phyloP scores from a whole-genome alignment of 2,113 vertebrate species.

The Pholis gunnellus region DNA sequence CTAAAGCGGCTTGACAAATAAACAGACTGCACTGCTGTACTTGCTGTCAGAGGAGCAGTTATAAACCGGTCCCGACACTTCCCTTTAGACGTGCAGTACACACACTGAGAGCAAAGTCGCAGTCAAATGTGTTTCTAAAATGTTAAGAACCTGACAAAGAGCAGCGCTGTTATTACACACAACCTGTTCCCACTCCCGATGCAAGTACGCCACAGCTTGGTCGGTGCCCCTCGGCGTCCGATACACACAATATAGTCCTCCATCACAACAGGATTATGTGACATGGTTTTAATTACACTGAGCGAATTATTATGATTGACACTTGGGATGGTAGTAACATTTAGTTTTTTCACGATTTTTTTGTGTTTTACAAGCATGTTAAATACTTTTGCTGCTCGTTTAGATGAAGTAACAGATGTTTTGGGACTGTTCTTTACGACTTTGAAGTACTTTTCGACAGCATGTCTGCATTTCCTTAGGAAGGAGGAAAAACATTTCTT shows the following conservation, averaged over 20 bases:
- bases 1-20: constrained; percentile 11
- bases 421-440: not conserved
- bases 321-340: not conserved
- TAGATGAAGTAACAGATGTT: not conserved
- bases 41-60: constrained; percentile 32
- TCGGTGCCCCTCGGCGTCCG: not conserved
- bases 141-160: constrained; percentile 1
- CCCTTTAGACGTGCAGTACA: not conserved
- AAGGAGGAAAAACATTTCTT: constrained; percentile 3
- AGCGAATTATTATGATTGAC: not conserved
- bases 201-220: not conserved
- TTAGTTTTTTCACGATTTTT: not conserved
- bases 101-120: constrained; percentile 10
- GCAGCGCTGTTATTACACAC: constrained; percentile 23
- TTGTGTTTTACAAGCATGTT: not conserved
- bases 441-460: not conserved
- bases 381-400: not conserved
- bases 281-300: not conserved
- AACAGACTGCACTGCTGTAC: constrained; percentile 4
- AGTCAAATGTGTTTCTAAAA: constrained; percentile 8
- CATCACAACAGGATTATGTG: not conserved
- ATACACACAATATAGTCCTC: not conserved
- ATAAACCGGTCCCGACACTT: constrained; percentile 10
- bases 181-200: no score
- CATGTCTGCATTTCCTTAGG: not conserved